Evolutionary conservation across 2,888 invertebrate genomes (phyloP).

Genomic region (Sepioteuthis lessoniana): DNA sequence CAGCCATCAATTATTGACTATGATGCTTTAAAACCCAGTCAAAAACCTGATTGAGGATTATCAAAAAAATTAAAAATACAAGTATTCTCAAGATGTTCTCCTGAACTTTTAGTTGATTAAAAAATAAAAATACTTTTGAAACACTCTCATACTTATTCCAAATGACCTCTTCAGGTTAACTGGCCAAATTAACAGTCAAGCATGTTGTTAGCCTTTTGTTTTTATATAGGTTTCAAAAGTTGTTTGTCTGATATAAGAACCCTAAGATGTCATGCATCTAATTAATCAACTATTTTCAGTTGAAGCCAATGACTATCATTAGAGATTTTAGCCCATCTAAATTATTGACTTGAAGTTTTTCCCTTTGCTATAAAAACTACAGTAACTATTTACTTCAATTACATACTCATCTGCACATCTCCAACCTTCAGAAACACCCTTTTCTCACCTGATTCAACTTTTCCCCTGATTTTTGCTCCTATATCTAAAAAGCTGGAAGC

Average conservation of each 20-base stretch:
- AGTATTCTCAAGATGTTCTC: too few relatives aligned
- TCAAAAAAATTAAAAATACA: too few relatives aligned
- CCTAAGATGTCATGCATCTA: background rate
- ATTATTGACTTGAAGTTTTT: background rate
- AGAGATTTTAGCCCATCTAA: background rate
- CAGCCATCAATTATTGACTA: too few relatives aligned
- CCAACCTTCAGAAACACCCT: background rate
- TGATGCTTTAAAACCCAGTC: too few relatives aligned
- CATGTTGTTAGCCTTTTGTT: background rate
- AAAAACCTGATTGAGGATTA: too few relatives aligned
- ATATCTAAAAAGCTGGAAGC: background rate
- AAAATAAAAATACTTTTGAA: too few relatives aligned
- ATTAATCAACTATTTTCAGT: slow-evolving; percentile 1
- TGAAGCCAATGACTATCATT: background rate
- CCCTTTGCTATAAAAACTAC: background rate
- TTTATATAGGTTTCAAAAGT: background rate
- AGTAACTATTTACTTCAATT: background rate
- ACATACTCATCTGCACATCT: background rate
- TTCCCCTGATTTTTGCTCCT: background rate
- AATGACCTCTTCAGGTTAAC: background rate
- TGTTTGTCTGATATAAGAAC: background rate
- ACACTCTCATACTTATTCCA: background rate
- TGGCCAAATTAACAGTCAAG: background rate
- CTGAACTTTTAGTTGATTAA: too few relatives aligned
- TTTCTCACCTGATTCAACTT: background rate